Evolutionary conservation across 2,888 invertebrate genomes (phyloP).

Genomic region (Alsophila aescularia): DNA sequence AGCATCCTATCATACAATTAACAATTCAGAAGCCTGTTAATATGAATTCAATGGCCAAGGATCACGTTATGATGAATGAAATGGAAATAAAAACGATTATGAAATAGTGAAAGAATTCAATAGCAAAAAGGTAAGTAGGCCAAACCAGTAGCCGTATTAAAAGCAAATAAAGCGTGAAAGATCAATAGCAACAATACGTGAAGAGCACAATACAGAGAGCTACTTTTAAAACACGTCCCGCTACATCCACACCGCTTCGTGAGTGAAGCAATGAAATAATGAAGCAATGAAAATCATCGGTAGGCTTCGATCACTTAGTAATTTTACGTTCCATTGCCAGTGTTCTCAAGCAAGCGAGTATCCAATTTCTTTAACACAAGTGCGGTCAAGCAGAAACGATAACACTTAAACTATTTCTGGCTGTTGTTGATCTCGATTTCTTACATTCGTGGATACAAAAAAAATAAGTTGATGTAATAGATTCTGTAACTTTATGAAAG

Average conservation of each 20-base stretch:
- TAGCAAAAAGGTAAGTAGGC: conserved; percentile 35
- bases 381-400: conserved; percentile 70
- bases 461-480: conserved; percentile 20
- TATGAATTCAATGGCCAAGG: not conserved
- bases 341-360: conserved; percentile 74
- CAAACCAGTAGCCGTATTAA: conserved; percentile 55
- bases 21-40: not conserved
- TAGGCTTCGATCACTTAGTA: conserved; percentile 66
- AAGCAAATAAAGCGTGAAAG: conserved; percentile 60
- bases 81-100: conserved; percentile 24
- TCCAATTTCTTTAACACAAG: conserved; percentile 75
- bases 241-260: conserved; percentile 30
- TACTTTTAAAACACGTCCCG: conserved; percentile 41
- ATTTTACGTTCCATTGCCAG: conserved; percentile 78
- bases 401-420: conserved; percentile 69
- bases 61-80: conserved; percentile 18
- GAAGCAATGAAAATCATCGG: conserved; percentile 48
- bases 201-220: conserved; percentile 53
- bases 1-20: not conserved
- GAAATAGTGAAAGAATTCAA: conserved; percentile 22
- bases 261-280: conserved; percentile 38
- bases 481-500: conserved; percentile 18
- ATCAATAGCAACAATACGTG: conserved; percentile 65
- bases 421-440: conserved; percentile 54
- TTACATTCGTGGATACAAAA: conserved; percentile 46